A percentile compares a stretch with the other conserved stretches of the same genome.
Evolutionary conservation across 2,888 invertebrate species (phyloP).

Genomic region (Oxystoma pomonae): DNA sequence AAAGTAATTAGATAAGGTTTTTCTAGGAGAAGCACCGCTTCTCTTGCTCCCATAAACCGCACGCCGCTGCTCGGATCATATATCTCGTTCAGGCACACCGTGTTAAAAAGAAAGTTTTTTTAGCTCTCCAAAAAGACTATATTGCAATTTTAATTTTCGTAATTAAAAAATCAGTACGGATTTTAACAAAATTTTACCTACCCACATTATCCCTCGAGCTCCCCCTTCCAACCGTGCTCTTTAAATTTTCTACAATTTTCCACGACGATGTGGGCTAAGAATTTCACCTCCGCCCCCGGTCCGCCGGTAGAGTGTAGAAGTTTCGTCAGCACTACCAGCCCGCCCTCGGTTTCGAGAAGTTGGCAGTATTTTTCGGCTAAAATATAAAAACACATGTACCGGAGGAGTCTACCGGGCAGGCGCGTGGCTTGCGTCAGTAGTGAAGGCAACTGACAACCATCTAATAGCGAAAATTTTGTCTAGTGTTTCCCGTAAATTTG

Average conservation of each 20-base stretch:
- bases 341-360: constrained; percentile 82
- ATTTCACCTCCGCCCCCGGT: constrained; percentile 53
- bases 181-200: constrained; percentile 3
- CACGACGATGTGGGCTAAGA: constrained; percentile 64
- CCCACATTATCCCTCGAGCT: constrained; percentile 21
- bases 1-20: no score
- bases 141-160: no score
- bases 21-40: no score
- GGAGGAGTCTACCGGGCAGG: no score
- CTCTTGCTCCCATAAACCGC: no score
- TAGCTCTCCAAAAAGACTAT: constrained; percentile 12
- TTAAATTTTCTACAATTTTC: constrained; percentile 55
- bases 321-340: constrained; percentile 67
- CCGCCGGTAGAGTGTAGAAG: constrained; percentile 60
- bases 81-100: no score
- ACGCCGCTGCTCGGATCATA: no score
- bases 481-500: no score
- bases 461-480: no score
- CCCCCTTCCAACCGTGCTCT: constrained; percentile 30
- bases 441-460: no score
- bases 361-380: constrained; percentile 89
- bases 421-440: no score
- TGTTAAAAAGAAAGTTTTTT: no score
- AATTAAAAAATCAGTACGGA: constrained; percentile 14
- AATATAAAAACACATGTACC: constrained; percentile 36